A percentile compares a stretch with the other conserved stretches of the same genome.
Evolutionary conservation across 2,888 invertebrate genomes (phyloP).

Genomic region (Galeruca laticollis): DNA sequence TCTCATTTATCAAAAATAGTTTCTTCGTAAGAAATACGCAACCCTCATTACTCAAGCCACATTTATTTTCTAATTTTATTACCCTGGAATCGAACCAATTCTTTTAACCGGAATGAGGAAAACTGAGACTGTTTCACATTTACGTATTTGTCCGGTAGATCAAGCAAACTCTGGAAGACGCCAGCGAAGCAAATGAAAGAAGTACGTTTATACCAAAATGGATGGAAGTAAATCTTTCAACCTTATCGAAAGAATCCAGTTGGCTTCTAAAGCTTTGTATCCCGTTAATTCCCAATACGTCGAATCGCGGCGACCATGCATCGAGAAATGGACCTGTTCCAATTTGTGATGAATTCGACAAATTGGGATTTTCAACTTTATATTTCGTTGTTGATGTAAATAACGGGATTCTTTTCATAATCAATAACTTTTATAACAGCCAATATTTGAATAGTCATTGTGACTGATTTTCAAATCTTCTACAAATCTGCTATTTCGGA

Average conservation of each 20-base stretch:
- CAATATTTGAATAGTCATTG: no score
- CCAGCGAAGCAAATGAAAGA: slow-evolving; percentile 61
- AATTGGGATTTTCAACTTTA: slow-evolving; percentile 1
- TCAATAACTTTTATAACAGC: no score
- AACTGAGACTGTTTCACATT: slow-evolving; percentile 59
- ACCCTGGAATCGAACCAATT: slow-evolving; percentile 28
- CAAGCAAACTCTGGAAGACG: slow-evolving; percentile 59
- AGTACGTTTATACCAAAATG: slow-evolving; percentile 60
- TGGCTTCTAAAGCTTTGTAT: slow-evolving; percentile 64
- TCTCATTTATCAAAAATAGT: no score
- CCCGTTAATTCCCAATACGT: slow-evolving; percentile 63
- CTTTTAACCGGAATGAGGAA: slow-evolving; percentile 24
- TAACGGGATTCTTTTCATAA: neutral
- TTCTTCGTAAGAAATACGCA: neutral
- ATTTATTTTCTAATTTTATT: slow-evolving; percentile 35
- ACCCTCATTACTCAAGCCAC: neutral
- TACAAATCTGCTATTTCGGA: no score
- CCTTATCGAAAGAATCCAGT: slow-evolving; percentile 63
- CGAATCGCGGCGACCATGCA: slow-evolving; percentile 39
- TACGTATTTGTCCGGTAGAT: slow-evolving; percentile 61
- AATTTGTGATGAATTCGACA: slow-evolving; percentile 1
- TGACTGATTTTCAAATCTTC: no score
- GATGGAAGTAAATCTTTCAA: slow-evolving; percentile 63
- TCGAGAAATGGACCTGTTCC: slow-evolving; percentile 19
- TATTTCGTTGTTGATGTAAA: neutral